phyloP scores from a whole-genome alignment of 2,888 invertebrate genomes.

The Dasysyrphus tricinctus region DNA sequence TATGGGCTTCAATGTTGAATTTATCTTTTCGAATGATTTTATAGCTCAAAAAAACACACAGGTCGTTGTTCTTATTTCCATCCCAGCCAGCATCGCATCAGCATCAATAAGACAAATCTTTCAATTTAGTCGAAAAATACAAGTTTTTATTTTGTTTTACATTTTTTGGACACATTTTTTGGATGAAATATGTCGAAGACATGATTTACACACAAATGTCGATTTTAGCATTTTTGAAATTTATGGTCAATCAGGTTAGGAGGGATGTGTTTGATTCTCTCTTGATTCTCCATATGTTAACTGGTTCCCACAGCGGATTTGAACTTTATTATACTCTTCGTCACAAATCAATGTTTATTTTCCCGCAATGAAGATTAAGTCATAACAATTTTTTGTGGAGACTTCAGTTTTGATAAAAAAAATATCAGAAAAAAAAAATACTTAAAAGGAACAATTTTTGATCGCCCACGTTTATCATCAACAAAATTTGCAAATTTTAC shows the following conservation, averaged over 20 bases:
- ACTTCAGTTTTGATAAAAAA: slow-evolving; percentile 33
- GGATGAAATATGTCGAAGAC: slow-evolving; percentile 53
- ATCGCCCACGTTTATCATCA: slow-evolving; percentile 45
- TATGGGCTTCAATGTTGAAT: slow-evolving; percentile 35
- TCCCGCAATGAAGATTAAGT: slow-evolving; percentile 54
- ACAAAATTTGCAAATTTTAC: slow-evolving; percentile 54
- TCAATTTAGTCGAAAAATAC: slow-evolving; percentile 12
- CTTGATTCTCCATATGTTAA: not conserved
- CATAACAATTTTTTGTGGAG: slow-evolving; percentile 38
- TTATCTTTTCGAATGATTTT: slow-evolving; percentile 53
- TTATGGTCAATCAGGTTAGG: slow-evolving; percentile 14
- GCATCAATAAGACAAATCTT: slow-evolving; percentile 9
- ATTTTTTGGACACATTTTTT: slow-evolving; percentile 6
- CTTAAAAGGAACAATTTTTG: not conserved
- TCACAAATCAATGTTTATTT: not conserved
- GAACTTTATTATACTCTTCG: not conserved
- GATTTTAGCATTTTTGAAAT: slow-evolving; percentile 57
- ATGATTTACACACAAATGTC: slow-evolving; percentile 55
- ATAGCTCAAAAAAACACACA: slow-evolving; percentile 22
- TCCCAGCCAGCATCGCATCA: not conserved
- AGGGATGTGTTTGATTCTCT: not conserved
- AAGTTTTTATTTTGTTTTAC: slow-evolving; percentile 4
- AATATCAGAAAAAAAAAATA: too few relatives aligned
- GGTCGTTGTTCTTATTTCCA: slow-evolving; percentile 54
- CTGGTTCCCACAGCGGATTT: slow-evolving; percentile 17